Percentiles rank a stretch among this genome's conserved stretches.
Conservation (phyloP, 2,888 invertebrate genomes). For the Melanchra persicariae region DNA sequence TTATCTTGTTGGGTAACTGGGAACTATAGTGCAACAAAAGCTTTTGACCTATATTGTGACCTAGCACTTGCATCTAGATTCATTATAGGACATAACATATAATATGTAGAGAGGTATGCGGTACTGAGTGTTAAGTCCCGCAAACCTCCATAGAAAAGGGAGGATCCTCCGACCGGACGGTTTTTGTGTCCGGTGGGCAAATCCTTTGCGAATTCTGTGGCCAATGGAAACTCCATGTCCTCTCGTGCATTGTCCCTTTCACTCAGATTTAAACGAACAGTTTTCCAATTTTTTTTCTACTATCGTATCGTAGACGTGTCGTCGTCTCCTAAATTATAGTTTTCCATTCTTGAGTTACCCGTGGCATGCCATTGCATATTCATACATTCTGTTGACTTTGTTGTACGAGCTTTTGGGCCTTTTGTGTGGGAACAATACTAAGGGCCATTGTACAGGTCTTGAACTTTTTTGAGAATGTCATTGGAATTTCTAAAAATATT, state of each 20-base stretch:
- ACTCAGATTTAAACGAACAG: not conserved
- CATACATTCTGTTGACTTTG: constrained; percentile 60
- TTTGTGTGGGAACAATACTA: constrained; percentile 60
- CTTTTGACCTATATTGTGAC: not conserved
- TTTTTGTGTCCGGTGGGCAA: no score
- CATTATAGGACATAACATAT: not conserved
- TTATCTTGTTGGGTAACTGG: not conserved
- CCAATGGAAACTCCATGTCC: not conserved
- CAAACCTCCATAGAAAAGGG: no score
- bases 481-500: constrained; percentile 45
- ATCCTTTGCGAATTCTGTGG: not conserved
- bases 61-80: not conserved
- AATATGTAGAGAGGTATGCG: no score
- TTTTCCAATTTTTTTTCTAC: not conserved
- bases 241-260: not conserved
- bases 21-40: not conserved
- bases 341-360: constrained; percentile 34
- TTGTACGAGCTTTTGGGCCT: constrained; percentile 55
- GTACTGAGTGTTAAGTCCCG: not conserved
- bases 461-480: constrained; percentile 38
- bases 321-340: constrained; percentile 29
- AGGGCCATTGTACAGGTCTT: constrained; percentile 49
- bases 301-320: constrained; percentile 27
- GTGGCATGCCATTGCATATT: constrained; percentile 64
- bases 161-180: no score